Evolutionary conservation across 2,797 vertebrate genomes (phyloP).

Genomic region (Furcifer pardalis): DNA sequence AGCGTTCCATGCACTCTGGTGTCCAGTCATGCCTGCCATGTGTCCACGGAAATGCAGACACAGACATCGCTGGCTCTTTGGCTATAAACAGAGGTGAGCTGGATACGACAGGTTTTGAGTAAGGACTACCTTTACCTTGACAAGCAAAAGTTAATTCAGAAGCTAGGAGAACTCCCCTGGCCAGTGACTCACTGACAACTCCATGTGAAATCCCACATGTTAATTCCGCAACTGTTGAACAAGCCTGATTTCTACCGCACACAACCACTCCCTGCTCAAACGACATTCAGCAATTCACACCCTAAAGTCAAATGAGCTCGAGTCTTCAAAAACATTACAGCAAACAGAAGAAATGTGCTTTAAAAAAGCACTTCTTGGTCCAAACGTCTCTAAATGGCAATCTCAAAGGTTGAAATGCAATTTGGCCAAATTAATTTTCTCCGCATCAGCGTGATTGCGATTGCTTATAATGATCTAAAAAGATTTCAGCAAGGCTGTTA

Average conservation of each 20-base stretch:
- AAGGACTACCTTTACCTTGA: too few species aligned
- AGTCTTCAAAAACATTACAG: neutral
- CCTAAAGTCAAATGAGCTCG: neutral
- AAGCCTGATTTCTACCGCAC: neutral
- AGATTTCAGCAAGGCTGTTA: neutral
- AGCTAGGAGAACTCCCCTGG: neutral
- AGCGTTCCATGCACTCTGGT: too few species aligned
- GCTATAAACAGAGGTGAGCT: too few species aligned
- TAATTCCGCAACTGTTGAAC: neutral
- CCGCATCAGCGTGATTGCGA: too few species aligned
- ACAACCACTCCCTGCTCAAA: neutral
- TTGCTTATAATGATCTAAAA: too few species aligned
- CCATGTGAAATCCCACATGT: neutral
- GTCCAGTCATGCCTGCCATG: too few species aligned
- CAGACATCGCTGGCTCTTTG: too few species aligned
- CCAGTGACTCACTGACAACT: constrained; percentile 15
- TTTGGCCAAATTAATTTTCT: neutral
- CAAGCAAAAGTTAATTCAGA: neutral
- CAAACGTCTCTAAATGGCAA: neutral
- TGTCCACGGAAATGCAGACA: too few species aligned
- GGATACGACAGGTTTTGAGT: too few species aligned
- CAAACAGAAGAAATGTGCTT: too few species aligned
- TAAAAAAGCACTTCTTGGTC: neutral
- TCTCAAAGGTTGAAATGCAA: neutral
- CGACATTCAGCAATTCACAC: neutral